A percentile compares a stretch with the other conserved stretches of the same genome.
These are phyloP conservation scores for Ophiodon elongatus DNA, from an alignment of 2,113 vertebrate species.

Conservation along the genomic window DNA sequence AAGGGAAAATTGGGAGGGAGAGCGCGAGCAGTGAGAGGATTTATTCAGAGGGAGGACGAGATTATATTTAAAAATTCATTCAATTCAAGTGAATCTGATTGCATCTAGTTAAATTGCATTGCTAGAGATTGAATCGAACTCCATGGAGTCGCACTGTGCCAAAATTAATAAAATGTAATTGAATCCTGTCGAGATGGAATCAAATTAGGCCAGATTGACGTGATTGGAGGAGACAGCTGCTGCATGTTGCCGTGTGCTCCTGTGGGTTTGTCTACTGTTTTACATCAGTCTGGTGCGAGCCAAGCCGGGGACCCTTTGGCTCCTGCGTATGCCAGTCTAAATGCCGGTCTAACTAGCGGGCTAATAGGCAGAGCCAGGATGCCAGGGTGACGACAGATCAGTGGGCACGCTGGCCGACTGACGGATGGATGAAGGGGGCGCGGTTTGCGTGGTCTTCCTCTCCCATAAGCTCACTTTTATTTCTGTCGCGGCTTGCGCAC, in stretches of 20 bases:
- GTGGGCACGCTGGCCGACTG: constrained; percentile 50
- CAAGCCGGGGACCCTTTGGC: constrained; percentile 66
- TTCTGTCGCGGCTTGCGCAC: constrained; percentile 2
- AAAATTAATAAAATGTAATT: constrained; percentile 82
- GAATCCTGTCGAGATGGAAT: constrained; percentile 75
- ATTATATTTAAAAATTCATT: constrained; percentile 75
- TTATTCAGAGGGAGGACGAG: constrained; percentile 29
- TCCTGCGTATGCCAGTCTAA: constrained; percentile 70
- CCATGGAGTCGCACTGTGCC: constrained; percentile 70
- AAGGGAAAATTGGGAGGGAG: constrained; percentile 28
- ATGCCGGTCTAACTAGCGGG: constrained; percentile 70
- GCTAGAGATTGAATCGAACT: constrained; percentile 70
- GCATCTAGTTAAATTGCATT: constrained; percentile 75
- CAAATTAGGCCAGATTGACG: constrained; percentile 68
- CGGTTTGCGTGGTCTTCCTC: constrained; percentile 13
- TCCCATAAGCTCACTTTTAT: constrained; percentile 33
- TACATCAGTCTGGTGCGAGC: constrained; percentile 44
- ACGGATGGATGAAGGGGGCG: constrained; percentile 52
- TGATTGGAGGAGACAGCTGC: constrained; percentile 76
- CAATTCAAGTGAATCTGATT: constrained; percentile 74
- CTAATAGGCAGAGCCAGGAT: constrained; percentile 68
- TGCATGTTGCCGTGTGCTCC: constrained; percentile 49
- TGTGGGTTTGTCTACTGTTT: constrained; percentile 52
- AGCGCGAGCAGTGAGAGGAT: constrained; percentile 33
- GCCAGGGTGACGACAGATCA: constrained; percentile 59